Percentiles rank a stretch among this genome's conserved stretches.
Evolutionary conservation across 2,797 vertebrate genomes (phyloP).

Genomic region (Antennarius maculatus): DNA sequence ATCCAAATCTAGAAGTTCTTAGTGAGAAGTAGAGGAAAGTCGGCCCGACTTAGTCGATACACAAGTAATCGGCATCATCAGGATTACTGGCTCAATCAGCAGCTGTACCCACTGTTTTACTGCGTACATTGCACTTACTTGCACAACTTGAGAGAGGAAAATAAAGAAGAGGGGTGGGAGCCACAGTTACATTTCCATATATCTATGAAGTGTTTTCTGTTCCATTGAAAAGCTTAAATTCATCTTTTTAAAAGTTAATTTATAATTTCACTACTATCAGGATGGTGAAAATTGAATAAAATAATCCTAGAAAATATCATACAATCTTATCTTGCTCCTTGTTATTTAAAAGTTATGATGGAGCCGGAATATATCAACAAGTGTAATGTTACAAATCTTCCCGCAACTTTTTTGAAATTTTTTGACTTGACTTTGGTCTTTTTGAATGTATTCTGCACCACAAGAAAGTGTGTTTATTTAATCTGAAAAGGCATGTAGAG

Average conservation of each 20-base stretch:
- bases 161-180: conserved; percentile 4
- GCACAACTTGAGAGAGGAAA: conserved; percentile 11
- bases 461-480: neutral
- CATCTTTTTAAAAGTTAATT: neutral
- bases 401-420: too few relatives aligned
- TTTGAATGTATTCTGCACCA: neutral
- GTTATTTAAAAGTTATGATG: neutral
- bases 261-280: neutral
- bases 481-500: neutral
- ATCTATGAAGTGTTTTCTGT: neutral
- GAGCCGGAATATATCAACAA: too few relatives aligned
- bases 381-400: too few relatives aligned
- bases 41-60: conserved; percentile 72
- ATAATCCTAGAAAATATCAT: neutral
- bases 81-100: conserved; percentile 71
- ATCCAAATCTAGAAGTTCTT: conserved; percentile 69
- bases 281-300: neutral
- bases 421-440: too few relatives aligned
- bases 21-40: conserved; percentile 64
- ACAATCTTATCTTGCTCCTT: neutral
- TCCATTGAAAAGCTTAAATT: neutral
- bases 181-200: neutral
- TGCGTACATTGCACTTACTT: conserved; percentile 39
- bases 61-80: conserved; percentile 70
- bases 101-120: conserved; percentile 55